Conservation (phyloP, 2,113 vertebrate genomes). For the Muntiacus muntjak region DNA sequence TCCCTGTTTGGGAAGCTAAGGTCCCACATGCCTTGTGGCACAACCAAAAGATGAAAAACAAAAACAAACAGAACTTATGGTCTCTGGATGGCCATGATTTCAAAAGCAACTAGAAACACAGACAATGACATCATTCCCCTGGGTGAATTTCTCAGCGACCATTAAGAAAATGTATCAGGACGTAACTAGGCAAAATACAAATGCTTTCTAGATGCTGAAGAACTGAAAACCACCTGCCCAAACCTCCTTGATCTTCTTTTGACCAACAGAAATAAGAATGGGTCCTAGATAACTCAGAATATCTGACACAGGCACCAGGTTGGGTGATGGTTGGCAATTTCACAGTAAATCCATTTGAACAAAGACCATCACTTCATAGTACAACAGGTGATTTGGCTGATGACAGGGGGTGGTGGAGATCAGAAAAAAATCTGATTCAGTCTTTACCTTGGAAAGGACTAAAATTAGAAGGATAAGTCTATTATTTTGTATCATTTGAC, state of each 20-base stretch:
- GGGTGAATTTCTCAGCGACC: background rate
- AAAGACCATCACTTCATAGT: background rate
- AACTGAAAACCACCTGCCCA: background rate
- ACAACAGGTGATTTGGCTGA: background rate
- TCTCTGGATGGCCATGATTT: background rate
- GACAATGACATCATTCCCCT: background rate
- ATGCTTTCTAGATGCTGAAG: background rate
- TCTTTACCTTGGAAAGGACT: background rate
- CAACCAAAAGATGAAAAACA: background rate
- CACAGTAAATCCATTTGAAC: background rate
- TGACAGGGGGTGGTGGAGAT: accelerated
- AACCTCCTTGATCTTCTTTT: background rate
- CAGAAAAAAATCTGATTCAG: background rate
- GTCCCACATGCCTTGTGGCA: background rate
- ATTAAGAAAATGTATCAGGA: background rate
- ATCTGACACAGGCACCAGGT: background rate
- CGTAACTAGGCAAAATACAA: background rate
- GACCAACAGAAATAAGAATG: background rate
- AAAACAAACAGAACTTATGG: background rate
- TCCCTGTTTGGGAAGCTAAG: background rate
- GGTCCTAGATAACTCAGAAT: background rate
- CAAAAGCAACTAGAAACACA: background rate
- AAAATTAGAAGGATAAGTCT: background rate
- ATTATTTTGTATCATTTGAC: background rate
- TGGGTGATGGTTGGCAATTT: background rate